Percentiles rank a stretch among this genome's conserved stretches.
Evolutionary conservation across 2,888 invertebrate genomes (phyloP).

Genomic region (Hybos culiciformis): DNA sequence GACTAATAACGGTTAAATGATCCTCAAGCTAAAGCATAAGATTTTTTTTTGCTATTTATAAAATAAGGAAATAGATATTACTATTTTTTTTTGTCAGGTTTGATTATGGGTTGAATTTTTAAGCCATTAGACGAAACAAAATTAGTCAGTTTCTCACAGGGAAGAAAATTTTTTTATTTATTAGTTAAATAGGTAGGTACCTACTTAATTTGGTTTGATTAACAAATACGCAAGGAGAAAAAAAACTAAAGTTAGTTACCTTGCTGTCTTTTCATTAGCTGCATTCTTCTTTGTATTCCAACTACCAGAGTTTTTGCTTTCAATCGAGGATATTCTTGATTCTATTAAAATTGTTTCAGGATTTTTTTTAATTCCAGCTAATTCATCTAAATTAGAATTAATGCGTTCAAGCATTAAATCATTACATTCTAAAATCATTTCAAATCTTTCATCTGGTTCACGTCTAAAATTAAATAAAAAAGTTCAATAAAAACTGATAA

Average conservation of each 20-base stretch:
- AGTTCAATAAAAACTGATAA: constrained; percentile 2
- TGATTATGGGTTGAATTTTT: too few species aligned
- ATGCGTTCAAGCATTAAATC: constrained; percentile 71
- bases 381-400: constrained; percentile 56
- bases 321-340: constrained; percentile 17
- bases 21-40: too few species aligned
- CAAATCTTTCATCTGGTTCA: constrained; percentile 53
- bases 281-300: constrained; percentile 40
- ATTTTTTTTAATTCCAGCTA: constrained; percentile 45
- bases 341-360: constrained; percentile 39
- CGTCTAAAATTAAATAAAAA: constrained; percentile 28
- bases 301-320: constrained; percentile 35
- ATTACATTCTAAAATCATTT: constrained; percentile 67
- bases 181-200: neutral
- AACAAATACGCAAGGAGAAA: too few species aligned
- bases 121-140: too few species aligned
- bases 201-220: too few species aligned
- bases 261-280: constrained; percentile 19
- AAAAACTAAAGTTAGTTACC: too few species aligned
- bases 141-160: too few species aligned
- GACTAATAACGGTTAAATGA: too few species aligned
- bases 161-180: neutral
- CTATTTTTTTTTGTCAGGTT: too few species aligned
- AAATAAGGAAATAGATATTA: too few species aligned
- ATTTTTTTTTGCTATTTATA: too few species aligned